These are phyloP conservation scores for Polydesmus complanatus DNA, from an alignment of 2,888 invertebrate species.

Conservation along the genomic window DNA sequence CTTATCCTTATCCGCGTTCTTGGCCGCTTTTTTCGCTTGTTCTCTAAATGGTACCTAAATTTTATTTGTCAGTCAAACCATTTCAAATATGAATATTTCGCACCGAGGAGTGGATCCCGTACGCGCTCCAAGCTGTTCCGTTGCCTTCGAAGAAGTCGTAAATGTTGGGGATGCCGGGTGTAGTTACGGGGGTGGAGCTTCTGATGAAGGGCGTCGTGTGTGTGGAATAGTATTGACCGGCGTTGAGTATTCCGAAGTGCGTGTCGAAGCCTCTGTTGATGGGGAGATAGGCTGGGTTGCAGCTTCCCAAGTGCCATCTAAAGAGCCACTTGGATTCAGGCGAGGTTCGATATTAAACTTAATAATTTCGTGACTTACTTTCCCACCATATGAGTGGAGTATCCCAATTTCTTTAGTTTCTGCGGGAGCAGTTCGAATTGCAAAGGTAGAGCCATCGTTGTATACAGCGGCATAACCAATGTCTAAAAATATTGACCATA, in stretches of 20 bases:
- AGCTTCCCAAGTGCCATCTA: conserved; percentile 39
- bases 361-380: conserved; percentile 10
- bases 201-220: neutral
- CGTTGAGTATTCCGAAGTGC: conserved; percentile 35
- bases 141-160: neutral
- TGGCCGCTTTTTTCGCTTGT: conserved; percentile 21
- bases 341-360: neutral
- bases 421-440: conserved; percentile 10
- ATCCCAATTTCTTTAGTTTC: conserved; percentile 12
- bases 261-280: conserved; percentile 36
- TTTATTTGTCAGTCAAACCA: too few relatives aligned
- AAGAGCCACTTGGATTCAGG: too few relatives aligned
- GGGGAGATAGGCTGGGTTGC: conserved; percentile 34
- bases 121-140: neutral
- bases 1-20: conserved; percentile 17
- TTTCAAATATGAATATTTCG: too few relatives aligned
- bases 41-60: conserved; percentile 20
- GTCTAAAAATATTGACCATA: neutral
- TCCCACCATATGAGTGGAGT: conserved; percentile 15
- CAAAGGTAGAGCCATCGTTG: conserved; percentile 14
- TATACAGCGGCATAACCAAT: conserved; percentile 26
- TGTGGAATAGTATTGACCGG: conserved; percentile 27
- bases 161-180: neutral
- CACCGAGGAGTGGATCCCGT: neutral
- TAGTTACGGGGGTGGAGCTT: neutral